Base-by-base conservation (phyloP, 2,113 vertebrate species). In the Pantherophis guttatus region DNA sequence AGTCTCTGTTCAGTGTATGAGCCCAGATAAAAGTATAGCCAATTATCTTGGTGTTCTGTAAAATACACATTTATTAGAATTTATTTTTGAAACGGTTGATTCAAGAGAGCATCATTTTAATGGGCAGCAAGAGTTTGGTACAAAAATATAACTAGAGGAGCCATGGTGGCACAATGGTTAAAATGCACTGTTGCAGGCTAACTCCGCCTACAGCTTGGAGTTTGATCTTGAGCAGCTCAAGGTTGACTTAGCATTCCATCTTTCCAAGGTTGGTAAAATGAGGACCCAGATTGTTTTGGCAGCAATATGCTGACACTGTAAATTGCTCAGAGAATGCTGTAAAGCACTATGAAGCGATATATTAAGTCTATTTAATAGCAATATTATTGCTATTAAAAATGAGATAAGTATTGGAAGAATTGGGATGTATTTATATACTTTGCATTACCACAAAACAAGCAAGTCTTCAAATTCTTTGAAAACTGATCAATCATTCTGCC, bases 61-160 rank as follows among this genome's bases (percentile, higher is more conserved):
- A 58, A 58, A 44, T 50, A 90, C 33, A n/a, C 59, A 70, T 57
- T 55, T 86, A 85, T 24, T 10, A 17, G 29, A 75, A 13, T 75
- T 17, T n/a, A 33, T 75, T 75, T 75, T 75, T 75, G 15, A 75
- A 75, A 75, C 5, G 8, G 29, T 70, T 86, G 33, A 50, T 48
- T 89, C 92, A 33, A 92, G 62, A 92, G 62, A 24, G 48, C 89
- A 87, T 92, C n/a, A 26, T 3, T 93, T 6, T 91, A 94, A 95
- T 1, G 53, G 5, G n/a, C 21, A 59, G 59, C 86, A 50, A 91
- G 44, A 86, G 33, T 58, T 50, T 26, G 29, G 39, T 59, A 85
- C 81, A 86, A 57, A 55, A 75, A 65, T 65, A 29, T 65, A 65
- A 65, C 62, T 65, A 65, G 62, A 65, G 62, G 3, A 65, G 10